Evolutionary conservation across 2,888 invertebrate species (phyloP), one percentile per base, ranked within the genome.

Genomic region (Eristalis tenax): DNA sequence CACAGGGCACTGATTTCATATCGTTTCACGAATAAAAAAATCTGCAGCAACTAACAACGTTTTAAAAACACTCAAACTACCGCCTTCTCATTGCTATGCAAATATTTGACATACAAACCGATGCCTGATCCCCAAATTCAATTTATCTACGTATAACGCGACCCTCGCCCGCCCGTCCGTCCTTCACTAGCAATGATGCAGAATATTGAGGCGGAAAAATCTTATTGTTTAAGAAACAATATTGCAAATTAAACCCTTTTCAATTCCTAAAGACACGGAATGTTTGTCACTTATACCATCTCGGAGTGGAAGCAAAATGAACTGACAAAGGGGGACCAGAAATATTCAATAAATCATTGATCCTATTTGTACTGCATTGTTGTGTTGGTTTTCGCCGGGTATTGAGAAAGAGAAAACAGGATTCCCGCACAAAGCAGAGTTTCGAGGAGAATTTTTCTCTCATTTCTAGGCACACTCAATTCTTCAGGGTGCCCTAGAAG

Each of bases 301-400:
- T 69, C 56, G 35, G 26, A 59, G 74, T 66, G 56, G 15, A 35
- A 57, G 22, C 35, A 38, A 22, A 84, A 35, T 71, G 26, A 80
- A 85, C 81, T 69, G 78, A 75, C 56, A 73, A 77, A 85, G 71
- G 56, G 73, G 80, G 71, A 79, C 81, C 81, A 83, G 80, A 84
- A 88, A 84, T 88, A 87, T 88, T 88, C 84, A 88, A 88, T 88
- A 88, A 88, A 88, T 87, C 88, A 88, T 88, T 88, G 88, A 88
- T 88, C 84, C 88, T 88, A 80, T 83, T 88, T 82, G 80, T 80
- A 86, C 70, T 83, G 86, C 74, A 86, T 79, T 86, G 87, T 84
- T 88, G 81, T 84, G 81, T 6, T 76, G 81, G 79, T 73, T 63
- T 86, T 73, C 22, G 43, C 18, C 26, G 64, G 68, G 69, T 75